Base-by-base conservation (phyloP, 2,888 invertebrate genomes). In the Eumerus sabulonum region DNA sequence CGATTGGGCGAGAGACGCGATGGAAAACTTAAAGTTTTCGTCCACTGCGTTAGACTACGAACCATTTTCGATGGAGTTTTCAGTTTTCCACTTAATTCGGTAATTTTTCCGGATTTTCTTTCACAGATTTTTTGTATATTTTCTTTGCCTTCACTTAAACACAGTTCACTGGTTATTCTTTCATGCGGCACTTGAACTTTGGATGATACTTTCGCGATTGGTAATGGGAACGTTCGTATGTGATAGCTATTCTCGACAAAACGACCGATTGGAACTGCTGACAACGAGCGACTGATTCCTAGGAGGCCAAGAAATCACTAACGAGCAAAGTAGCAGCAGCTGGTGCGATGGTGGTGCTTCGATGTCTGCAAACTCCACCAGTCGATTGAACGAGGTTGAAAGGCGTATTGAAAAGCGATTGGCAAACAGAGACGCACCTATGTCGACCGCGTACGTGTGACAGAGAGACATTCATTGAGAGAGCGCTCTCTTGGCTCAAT, bases 1-100 rank as follows among this genome's bases (percentile, higher is more conserved):
- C 94, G 93, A 88, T 95, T 94, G 13, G 95, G 95, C 74, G 95
- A 95, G 86, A 95, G 91, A 89, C 96, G 92, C 85, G 95, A 93
- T 79, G 96, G 96, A 89, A 96, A 96, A 91, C 95, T 96, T 87
- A 96, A 91, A 84, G 95, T 96, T 91, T 96, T 96, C 90, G 95
- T 96, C 96, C 96, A 96, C 91, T 95, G 95, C 79, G 95, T 93
- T 86, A 96, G 90, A 90, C 95, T 95, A 85, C 96, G 94, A 90
- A 95, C 96, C 96, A 96, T 96, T 84, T 85, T 86, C 63, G 9
- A 44, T 42, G 63, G 40, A 11, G 45, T 54, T 50, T 76, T 82
- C 76, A 82, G 74, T 76, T 71, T 81, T 16, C 66, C 72, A 82
- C 67, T 68, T 42, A 51, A 47, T n/a, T 82, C 48, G 7, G 36